Evolutionary conservation across 2,797 vertebrate genomes (phyloP), one percentile per base, ranked within the genome.

Genomic region (Poecilia picta): DNA sequence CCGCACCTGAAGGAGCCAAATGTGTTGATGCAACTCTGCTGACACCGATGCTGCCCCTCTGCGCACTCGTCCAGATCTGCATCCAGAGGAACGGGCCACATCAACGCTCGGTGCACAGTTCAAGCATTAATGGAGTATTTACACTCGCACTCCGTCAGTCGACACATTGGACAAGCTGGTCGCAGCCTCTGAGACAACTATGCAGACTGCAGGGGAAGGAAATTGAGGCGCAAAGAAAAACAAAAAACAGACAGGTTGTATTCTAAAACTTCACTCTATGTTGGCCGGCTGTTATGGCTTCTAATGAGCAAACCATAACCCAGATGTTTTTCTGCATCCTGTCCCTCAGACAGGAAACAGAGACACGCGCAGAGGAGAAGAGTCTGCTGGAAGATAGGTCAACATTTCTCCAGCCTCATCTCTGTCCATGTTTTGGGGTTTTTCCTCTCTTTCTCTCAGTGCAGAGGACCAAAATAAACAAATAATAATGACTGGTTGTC

Each of bases 1-100:
- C 39, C 41, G 39, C 66, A 70, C 86, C 81, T 90, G 82, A 88
- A 95, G 28, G 93, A 93, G 72, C 94, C 93, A 51, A 95, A 92
- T 1, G 89, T 94, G 91, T 95, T 95, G 80, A 92, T 81, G 85
- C 94, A 95, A 75, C 74, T 90, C 66, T 95, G 39, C 39, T 43
- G 66, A 43, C 39, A 70, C 39, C 15, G 4, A 45, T 88, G 90
- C 71, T 70, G 68, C 39, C 81, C 80, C 75, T 90, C 88, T 57
- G 74, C 79, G 81, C 93, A 95, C 86, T 95, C 92, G 49, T 95
- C 88, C 59, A 94, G 39, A 89, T 95, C 92, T 94, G 79, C 46
- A 51, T 46, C 6, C 36, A 80, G 16, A 76, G 28, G 75, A n/a
- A 86, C 33, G 31, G 36, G 25, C 11, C 23, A 33, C 2, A 45